A percentile compares a stretch with the other conserved stretches of the same genome.
These are phyloP conservation scores for Nothocercus julius DNA, from an alignment of 2,113 vertebrate genomes.

Conservation along the genomic window DNA sequence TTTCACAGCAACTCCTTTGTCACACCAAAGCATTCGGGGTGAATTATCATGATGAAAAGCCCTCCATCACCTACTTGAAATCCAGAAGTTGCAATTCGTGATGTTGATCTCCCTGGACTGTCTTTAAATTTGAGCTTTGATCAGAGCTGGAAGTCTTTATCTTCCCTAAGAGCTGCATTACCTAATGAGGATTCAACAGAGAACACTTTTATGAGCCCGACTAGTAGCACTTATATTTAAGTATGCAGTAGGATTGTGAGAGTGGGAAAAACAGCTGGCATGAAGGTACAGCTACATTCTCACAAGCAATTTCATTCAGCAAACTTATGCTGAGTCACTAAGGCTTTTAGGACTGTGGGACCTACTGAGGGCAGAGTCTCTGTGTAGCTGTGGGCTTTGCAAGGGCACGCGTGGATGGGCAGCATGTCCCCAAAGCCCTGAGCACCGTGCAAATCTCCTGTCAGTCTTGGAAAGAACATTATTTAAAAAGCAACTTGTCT, in stretches of 20 bases:
- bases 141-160: constrained; percentile 76
- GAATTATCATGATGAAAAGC: constrained; percentile 64
- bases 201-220: constrained; percentile 22
- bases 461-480: not conserved
- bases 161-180: constrained; percentile 76
- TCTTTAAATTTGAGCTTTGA: constrained; percentile 74
- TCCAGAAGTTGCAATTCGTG: constrained; percentile 80
- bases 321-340: not conserved
- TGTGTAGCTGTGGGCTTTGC: not conserved
- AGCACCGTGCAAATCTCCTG: not conserved
- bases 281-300: not conserved
- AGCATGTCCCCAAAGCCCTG: not conserved
- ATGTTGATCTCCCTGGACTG: constrained; percentile 73
- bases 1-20: constrained; percentile 25
- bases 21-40: constrained; percentile 1
- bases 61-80: constrained; percentile 78
- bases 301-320: not conserved
- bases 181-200: constrained; percentile 70
- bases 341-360: not conserved
- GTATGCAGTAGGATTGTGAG: not conserved
- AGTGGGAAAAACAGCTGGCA: not conserved
- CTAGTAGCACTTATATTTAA: not conserved
- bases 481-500: too few relatives aligned
- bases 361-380: not conserved
- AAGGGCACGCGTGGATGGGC: rapidly evolving